Conservation (phyloP, 1,140 invertebrate species). For the Drepana arcuata region DNA sequence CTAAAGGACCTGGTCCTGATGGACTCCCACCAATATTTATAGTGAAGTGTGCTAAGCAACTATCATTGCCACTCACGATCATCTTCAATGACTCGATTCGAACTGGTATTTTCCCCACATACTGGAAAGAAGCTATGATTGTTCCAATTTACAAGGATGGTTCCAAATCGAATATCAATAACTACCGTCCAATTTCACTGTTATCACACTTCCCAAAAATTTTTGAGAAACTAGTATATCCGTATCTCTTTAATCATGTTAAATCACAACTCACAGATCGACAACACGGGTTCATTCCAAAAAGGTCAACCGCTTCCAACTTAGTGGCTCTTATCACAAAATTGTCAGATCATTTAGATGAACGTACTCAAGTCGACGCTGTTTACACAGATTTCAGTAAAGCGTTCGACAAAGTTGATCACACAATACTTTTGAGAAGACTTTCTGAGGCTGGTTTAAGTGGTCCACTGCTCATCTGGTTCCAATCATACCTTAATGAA, state of each 20-base stretch:
- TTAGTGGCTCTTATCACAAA: not conserved
- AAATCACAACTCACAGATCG: not conserved
- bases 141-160: not conserved
- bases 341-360: too few relatives aligned
- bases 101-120: not conserved
- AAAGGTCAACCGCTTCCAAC: not conserved
- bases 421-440: too few relatives aligned
- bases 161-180: not conserved
- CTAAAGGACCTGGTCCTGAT: not conserved
- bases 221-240: conserved; percentile 1
- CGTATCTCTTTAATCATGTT: not conserved
- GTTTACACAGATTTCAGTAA: too few relatives aligned
- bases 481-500: too few relatives aligned
- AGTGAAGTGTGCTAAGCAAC: not conserved
- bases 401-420: too few relatives aligned
- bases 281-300: not conserved
- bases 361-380: too few relatives aligned
- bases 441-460: too few relatives aligned
- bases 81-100: not conserved
- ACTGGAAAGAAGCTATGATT: not conserved
- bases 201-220: not conserved
- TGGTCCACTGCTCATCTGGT: too few relatives aligned
- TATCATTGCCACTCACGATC: not conserved
- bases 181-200: not conserved
- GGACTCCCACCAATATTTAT: not conserved